Conservation (phyloP, 1,140 invertebrate species). For the Leptoteleia sp. region DNA sequence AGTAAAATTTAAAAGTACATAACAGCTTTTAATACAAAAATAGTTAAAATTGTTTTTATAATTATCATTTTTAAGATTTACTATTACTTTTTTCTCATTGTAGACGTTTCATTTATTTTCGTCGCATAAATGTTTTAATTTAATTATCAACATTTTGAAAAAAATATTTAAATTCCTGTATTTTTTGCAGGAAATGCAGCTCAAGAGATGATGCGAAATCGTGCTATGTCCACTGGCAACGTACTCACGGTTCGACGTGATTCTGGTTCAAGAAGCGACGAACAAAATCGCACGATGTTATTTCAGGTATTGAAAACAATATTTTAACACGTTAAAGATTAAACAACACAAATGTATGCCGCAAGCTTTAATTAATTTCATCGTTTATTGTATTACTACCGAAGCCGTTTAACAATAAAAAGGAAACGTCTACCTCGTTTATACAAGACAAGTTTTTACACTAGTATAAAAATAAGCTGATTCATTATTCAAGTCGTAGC, state of each 20-base stretch:
- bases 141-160: no score
- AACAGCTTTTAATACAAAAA: no score
- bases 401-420: not conserved
- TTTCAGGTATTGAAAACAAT: conserved; percentile 84
- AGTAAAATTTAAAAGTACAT: no score
- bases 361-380: not conserved
- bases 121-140: no score
- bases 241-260: conserved; percentile 75
- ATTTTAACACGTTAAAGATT: no score
- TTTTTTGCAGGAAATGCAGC: no score
- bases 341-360: no score
- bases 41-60: no score
- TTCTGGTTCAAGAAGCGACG: conserved; percentile 77
- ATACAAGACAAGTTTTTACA: conserved; percentile 1
- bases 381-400: not conserved
- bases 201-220: conserved; percentile 78
- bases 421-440: not conserved
- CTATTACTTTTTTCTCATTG: no score
- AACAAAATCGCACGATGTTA: conserved; percentile 95
- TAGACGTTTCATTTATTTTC: no score
- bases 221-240: conserved; percentile 80
- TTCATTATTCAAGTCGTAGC: conserved; percentile 10
- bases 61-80: no score
- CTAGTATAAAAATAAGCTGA: conserved; percentile 9
- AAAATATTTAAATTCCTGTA: no score